Evolutionary conservation across 2,113 vertebrate species (phyloP), one percentile per base, ranked within the genome.

Genomic region (Tachysurus vachellii): DNA sequence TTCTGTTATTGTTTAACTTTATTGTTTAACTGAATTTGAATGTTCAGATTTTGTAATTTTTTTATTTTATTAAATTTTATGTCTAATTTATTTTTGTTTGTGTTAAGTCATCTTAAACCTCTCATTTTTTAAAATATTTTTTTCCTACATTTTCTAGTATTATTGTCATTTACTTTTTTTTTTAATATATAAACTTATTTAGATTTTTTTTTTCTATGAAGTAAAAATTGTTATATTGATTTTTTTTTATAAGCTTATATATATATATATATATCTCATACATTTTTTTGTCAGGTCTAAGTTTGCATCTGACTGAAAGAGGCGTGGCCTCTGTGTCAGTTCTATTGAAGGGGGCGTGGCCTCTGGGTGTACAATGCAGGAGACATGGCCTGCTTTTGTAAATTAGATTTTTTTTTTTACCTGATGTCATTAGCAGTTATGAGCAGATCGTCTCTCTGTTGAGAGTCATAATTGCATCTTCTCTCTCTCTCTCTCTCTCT

Each of bases 391-490:
- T 50, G 47, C 8, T 50, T 50, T 50, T 50, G 1, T 50, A 50
- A 50, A 50, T 50, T 50, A 50, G 8, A 68, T 71, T 17, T 71
- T 17, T 8, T 19, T 71, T 36, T 42, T 19, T n/a, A 47, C 5
- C 47, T n/a, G 11, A 3, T 53, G 44, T 53, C 53, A 76, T n/a
- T n/a, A 12, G 12, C 13, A 16, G n/a, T 76, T 53, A 53, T 21
- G 79, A 76, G 61, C 19, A 66, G 62, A 50, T 44, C 16, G 23
- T 66, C 23, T 83, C 26, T 47, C 75, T 57, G n/a, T 53, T 87
- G 75, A 42, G 47, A 87, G 68, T 84, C 64, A 47, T 87, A 87
- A 87, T 84, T 75, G 3, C 36, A 36, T 2, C 53, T 19, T 79
- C 53, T 57, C 8, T 36, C 53, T 57, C 28, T 77, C 23, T n/a